Conservation (phyloP, 30 jellyfish, hydroid and myxozoan species). For the Chironex yamaguchii region DNA sequence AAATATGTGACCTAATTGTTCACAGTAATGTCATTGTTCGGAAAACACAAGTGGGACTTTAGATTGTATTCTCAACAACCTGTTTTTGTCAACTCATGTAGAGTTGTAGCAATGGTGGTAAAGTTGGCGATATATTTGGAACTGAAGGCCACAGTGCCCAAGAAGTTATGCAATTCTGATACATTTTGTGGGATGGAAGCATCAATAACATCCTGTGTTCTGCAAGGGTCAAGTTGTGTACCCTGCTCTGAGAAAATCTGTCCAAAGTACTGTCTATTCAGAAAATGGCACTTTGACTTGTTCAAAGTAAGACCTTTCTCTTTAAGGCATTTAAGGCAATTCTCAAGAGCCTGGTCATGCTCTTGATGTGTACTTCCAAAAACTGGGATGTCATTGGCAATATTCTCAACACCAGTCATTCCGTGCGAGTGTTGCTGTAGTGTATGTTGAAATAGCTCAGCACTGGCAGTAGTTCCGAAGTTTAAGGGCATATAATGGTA, state of each 20-base stretch:
- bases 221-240: conserved; percentile 38
- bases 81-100: conserved; percentile 16
- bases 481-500: conserved; percentile 28
- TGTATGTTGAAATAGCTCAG: conserved; percentile 16
- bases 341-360: conserved; percentile 33
- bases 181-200: conserved; percentile 5
- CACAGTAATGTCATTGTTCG: no score
- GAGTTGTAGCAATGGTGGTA: conserved; percentile 43
- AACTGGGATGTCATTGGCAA: conserved; percentile 29
- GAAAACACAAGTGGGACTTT: no score
- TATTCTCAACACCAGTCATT: neutral
- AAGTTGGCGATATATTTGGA: conserved; percentile 37
- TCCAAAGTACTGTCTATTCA: conserved; percentile 22
- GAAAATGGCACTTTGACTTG: conserved; percentile 40
- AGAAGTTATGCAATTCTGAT: conserved; percentile 5
- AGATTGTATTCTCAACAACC: no score
- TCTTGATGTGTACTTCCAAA: conserved; percentile 10
- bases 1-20: no score
- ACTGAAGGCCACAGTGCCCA: conserved; percentile 16
- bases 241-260: conserved; percentile 10
- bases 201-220: neutral
- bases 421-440: neutral
- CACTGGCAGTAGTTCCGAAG: conserved; percentile 15
- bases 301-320: conserved; percentile 47
- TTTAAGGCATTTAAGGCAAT: conserved; percentile 26